phyloP scores from a whole-genome alignment of 2,888 invertebrate genomes.

The Macrosiphum euphorbiae region DNA sequence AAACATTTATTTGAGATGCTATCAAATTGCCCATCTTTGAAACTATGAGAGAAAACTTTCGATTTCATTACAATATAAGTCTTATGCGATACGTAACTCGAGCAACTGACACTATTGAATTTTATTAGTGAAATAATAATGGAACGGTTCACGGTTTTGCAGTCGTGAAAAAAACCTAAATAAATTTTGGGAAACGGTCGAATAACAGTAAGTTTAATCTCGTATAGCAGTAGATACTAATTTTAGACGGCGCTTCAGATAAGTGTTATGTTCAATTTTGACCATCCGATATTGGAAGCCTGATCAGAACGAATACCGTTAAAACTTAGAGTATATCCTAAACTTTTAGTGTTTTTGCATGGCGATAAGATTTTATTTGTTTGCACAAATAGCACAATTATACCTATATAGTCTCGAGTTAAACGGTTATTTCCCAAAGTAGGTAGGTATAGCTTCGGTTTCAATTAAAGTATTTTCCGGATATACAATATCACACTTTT shows the following conservation, averaged over 20 bases:
- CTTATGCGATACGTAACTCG: background rate
- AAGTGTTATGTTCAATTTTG: conserved; percentile 51
- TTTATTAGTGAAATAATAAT: conserved; percentile 43
- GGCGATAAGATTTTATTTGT: conserved; percentile 43
- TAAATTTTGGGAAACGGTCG: conserved; percentile 44
- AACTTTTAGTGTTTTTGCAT: background rate
- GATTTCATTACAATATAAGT: conserved; percentile 1
- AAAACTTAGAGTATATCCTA: conserved; percentile 27
- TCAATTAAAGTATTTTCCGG: background rate
- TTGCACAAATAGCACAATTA: background rate
- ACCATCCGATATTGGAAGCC: conserved; percentile 31
- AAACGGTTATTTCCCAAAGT: background rate
- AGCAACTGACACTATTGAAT: conserved; percentile 17
- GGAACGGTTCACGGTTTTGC: background rate
- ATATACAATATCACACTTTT: background rate
- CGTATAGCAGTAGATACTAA: background rate
- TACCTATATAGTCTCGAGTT: background rate
- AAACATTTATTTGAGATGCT: background rate
- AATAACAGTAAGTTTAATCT: conserved; percentile 46
- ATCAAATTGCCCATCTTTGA: background rate
- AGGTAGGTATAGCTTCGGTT: background rate
- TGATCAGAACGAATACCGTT: conserved; percentile 16
- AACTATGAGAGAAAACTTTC: background rate
- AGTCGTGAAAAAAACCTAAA: background rate
- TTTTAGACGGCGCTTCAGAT: conserved; percentile 5